A percentile compares a stretch with the other conserved stretches of the same genome.
Evolutionary conservation across 2,113 vertebrate genomes (phyloP).

Genomic region (Rhinolophus sinicus): DNA sequence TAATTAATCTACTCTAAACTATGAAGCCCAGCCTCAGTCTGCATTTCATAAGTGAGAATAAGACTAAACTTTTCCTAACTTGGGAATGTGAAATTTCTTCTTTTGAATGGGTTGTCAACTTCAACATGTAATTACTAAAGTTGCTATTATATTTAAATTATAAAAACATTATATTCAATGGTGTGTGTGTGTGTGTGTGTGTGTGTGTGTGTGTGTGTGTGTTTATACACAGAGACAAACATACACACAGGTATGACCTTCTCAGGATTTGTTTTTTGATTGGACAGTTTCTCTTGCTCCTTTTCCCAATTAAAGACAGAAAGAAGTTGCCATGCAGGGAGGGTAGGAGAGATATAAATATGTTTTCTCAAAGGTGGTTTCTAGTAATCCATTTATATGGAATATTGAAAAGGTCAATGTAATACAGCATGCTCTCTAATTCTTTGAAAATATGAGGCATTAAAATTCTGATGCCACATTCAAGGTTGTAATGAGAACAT

Average conservation of each 20-base stretch:
- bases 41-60: not conserved
- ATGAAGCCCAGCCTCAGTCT: not conserved
- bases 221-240: not conserved
- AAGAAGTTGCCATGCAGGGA: not conserved
- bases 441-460: slow-evolving; percentile 78
- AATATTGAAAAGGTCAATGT: slow-evolving; percentile 85
- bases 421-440: slow-evolving; percentile 67
- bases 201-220: not conserved
- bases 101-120: not conserved
- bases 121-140: not conserved
- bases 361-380: slow-evolving; percentile 45
- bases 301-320: slow-evolving; percentile 42
- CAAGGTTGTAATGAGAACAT: slow-evolving; percentile 79
- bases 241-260: not conserved
- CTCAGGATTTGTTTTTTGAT: not conserved
- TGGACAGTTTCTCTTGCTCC: slow-evolving; percentile 45
- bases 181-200: not conserved
- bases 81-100: not conserved
- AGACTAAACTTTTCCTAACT: not conserved
- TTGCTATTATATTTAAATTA: not conserved
- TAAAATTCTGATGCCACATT: slow-evolving; percentile 80
- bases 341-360: slow-evolving; percentile 53
- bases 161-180: not conserved
- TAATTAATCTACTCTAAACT: not conserved
- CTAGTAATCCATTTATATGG: slow-evolving; percentile 57